Percentiles rank a stretch among this genome's conserved stretches.
phyloP scores from a whole-genome alignment of 2,797 vertebrate genomes.

The Coreius guichenoti region DNA sequence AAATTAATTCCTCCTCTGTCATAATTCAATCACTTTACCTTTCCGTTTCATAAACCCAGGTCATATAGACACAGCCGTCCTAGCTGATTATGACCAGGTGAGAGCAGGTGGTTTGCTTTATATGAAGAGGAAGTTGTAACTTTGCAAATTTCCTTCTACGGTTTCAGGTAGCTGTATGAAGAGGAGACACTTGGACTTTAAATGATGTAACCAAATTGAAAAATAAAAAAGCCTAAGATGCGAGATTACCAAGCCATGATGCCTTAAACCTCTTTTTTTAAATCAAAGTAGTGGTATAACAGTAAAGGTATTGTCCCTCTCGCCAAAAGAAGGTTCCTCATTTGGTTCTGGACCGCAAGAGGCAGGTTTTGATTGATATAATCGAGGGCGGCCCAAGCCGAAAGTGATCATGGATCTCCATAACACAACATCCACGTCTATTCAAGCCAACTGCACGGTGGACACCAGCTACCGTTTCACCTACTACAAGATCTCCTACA shows the following conservation, averaged over 20 bases:
- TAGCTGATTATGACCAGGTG: not conserved
- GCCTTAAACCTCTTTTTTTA: conserved; percentile 29
- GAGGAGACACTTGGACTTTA: not conserved
- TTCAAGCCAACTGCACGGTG: conserved; percentile 70
- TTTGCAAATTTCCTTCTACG: not conserved
- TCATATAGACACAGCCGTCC: conserved; percentile 8
- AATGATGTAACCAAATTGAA: conserved; percentile 8
- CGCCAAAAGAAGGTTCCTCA: conserved; percentile 27
- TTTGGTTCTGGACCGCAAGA: not conserved
- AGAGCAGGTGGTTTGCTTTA: not conserved
- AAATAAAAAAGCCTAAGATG: conserved; percentile 26
- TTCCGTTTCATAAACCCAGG: conserved; percentile 12
- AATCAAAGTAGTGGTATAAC: not conserved
- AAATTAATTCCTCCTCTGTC: not conserved
- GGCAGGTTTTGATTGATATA: not conserved
- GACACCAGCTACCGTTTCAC: conserved; percentile 77
- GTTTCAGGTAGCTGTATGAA: not conserved
- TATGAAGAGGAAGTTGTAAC: conserved; percentile 41
- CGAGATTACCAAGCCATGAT: not conserved
- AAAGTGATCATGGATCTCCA: conserved; percentile 67
- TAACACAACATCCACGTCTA: conserved; percentile 65
- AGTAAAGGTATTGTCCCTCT: conserved; percentile 43
- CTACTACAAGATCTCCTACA: conserved; percentile 77
- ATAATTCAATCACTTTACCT: conserved; percentile 19
- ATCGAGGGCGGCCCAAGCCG: not conserved